Percentiles rank a stretch among this genome's conserved stretches.
Evolutionary conservation across 2,888 invertebrate genomes (phyloP).

Genomic region (Noctua comes): DNA sequence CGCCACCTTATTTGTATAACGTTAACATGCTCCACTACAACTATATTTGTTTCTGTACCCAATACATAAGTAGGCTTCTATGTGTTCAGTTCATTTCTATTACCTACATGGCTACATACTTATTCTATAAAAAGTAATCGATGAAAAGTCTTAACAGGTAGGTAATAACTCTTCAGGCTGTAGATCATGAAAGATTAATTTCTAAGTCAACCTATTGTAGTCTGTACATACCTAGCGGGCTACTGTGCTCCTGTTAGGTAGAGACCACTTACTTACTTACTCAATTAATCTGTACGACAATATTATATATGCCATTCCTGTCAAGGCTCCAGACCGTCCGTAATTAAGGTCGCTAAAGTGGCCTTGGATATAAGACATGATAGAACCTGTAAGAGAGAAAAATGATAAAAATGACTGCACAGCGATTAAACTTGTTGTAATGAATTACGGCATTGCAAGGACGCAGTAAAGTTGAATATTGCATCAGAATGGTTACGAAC

Average conservation of each 20-base stretch:
- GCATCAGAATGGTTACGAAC: constrained; percentile 87
- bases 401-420: constrained; percentile 86
- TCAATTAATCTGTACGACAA: constrained; percentile 71
- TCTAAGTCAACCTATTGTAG: constrained; percentile 9
- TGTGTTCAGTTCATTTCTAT: constrained; percentile 19
- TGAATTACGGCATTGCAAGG: constrained; percentile 91
- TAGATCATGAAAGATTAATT: background rate
- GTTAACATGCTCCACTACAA: constrained; percentile 80
- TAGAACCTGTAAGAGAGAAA: constrained; percentile 80
- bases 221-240: background rate
- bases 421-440: constrained; percentile 87
- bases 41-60: constrained; percentile 74
- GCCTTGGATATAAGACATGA: constrained; percentile 82
- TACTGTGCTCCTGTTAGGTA: constrained; percentile 15
- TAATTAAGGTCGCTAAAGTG: constrained; percentile 85
- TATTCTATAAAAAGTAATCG: background rate
- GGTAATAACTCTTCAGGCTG: background rate
- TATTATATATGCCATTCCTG: constrained; percentile 73
- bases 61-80: constrained; percentile 67
- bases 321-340: constrained; percentile 76
- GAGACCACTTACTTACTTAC: constrained; percentile 46
- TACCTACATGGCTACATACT: background rate
- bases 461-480: constrained; percentile 90
- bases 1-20: constrained; percentile 84
- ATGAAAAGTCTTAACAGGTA: background rate